Conservation (phyloP, 2,797 vertebrate genomes). For the Pseudochromis fuscus region DNA sequence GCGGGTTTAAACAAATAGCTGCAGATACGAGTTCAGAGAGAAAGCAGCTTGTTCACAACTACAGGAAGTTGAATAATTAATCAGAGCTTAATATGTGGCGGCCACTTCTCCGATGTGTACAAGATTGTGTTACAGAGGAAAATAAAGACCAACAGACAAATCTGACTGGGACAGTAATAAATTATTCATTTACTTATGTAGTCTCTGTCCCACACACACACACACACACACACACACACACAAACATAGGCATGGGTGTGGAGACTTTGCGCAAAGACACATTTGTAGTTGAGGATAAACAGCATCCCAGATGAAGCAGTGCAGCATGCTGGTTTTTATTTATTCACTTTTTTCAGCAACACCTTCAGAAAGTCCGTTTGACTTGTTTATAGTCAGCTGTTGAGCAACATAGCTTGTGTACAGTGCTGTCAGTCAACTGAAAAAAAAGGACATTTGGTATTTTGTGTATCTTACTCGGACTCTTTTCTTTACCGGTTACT, state of each 20-base stretch:
- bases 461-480: background rate
- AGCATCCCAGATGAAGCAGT: constrained; percentile 17
- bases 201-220: background rate
- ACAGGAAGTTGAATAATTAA: constrained; percentile 47
- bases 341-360: background rate
- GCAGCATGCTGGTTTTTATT: background rate
- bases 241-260: background rate
- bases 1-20: constrained; percentile 27
- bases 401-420: background rate
- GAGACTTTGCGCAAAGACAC: constrained; percentile 20
- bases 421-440: background rate
- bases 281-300: constrained; percentile 26
- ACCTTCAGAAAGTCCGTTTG: constrained; percentile 12
- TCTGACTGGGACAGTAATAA: constrained; percentile 31
- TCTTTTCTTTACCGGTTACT: background rate
- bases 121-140: constrained; percentile 22
- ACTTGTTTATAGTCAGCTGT: background rate
- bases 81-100: constrained; percentile 16
- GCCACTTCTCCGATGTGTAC: constrained; percentile 18
- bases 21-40: constrained; percentile 24
- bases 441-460: background rate
- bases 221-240: constrained; percentile 1
- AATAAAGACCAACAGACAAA: constrained; percentile 40
- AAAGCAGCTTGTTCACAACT: constrained; percentile 17
- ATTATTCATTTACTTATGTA: constrained; percentile 50